Evolutionary conservation across 2,113 vertebrate species (phyloP).

Genomic region (Pycnonotus jocosus): DNA sequence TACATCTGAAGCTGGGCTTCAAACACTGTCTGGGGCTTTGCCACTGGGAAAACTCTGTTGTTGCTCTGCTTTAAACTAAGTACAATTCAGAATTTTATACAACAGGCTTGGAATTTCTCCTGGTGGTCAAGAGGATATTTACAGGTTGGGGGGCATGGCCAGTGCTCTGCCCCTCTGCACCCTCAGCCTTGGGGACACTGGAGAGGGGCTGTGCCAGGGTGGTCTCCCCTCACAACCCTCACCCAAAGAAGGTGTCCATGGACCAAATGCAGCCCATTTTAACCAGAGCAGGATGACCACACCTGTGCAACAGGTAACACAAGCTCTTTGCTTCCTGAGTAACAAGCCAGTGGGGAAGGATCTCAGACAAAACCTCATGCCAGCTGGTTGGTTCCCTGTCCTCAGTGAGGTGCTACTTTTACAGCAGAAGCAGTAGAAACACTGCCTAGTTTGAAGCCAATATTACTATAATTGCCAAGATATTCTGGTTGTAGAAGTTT

Average conservation of each 20-base stretch:
- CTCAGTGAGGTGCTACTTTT: not conserved
- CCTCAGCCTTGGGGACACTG: not conserved
- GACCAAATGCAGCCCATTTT: not conserved
- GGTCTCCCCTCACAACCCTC: not conserved
- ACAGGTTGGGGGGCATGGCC: not conserved
- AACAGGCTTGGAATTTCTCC: not conserved
- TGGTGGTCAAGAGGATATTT: not conserved
- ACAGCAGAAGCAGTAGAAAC: not conserved
- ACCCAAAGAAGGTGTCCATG: not conserved
- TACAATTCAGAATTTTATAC: not conserved
- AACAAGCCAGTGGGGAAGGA: not conserved
- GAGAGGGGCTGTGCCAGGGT: not conserved
- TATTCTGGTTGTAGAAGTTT: not conserved
- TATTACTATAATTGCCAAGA: not conserved
- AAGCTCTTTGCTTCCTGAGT: not conserved
- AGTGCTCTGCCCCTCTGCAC: not conserved
- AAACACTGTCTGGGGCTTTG: not conserved
- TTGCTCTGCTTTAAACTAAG: not conserved
- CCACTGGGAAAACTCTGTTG: not conserved
- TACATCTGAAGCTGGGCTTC: not conserved
- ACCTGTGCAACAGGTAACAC: not conserved
- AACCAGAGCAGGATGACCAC: not conserved
- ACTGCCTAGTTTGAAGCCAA: not conserved
- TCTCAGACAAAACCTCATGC: not conserved
- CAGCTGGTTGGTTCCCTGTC: not conserved